Evolutionary conservation across 2,888 invertebrate genomes (phyloP), one percentile per base, ranked within the genome.

Genomic region (Nebria salina): DNA sequence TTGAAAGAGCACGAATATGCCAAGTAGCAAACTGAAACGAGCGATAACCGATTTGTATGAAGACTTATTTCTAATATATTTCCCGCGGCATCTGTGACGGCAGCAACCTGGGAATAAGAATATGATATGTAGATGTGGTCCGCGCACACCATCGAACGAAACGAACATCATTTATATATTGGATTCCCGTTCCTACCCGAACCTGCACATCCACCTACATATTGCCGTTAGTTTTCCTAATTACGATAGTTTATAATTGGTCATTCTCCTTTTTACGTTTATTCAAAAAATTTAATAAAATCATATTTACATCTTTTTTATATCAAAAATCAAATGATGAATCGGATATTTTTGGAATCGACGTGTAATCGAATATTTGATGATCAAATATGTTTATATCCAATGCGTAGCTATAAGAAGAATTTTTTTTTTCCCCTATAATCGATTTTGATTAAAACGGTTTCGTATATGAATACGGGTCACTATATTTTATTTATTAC

Each of bases 21-120:
- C 54, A 13, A 54, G 13, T 13, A 54, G 7, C 70, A 76, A 76
- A 70, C 70, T 70, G 70, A 76, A 76, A 70, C 70, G 54, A 54
- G 76, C 76, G 76, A 76, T 76, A 76, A 76, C 76, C 76, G 70
- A 70, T 76, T 76, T 70, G 76, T 54, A 43, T 70, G 76, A 76
- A 70, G 70, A 76, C 76, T 76, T 76, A 76, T 76, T 76, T 76
- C 76, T 66, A 76, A 76, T 76, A 70, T 76, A 76, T 76, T 70
- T 76, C 76, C 68, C 25, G 70, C 43, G 76, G 76, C 70, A 70
- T 76, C 76, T 54, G 76, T 76, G 70, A 76, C 76, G 64, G 68
- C 76, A 76, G 76, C 70, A 66, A 26, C 70, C 54, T 54, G 70
- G 70, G 68, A 76, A 76, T 70, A 76, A 76, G 76, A 76, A 76